Evolutionary conservation across 2,888 invertebrate species (phyloP).

Genomic region (Lithosia quadra): DNA sequence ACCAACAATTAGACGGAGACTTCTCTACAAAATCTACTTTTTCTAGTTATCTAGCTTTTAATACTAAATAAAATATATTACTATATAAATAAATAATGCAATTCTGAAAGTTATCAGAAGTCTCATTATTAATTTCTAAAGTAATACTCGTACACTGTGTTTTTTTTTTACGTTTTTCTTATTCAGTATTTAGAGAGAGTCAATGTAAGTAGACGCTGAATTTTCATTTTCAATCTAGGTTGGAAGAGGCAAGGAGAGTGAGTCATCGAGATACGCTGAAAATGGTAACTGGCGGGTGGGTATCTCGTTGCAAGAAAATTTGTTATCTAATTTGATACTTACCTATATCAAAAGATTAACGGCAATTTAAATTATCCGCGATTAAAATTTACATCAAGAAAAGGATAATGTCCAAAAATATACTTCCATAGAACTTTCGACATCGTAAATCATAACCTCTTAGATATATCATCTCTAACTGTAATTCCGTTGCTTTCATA

Average conservation of each 20-base stretch:
- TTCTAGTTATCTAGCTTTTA: too few relatives aligned
- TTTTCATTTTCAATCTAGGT: constrained; percentile 87
- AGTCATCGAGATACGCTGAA: constrained; percentile 74
- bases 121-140: constrained; percentile 54
- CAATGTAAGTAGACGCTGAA: constrained; percentile 75
- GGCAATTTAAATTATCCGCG: not conserved
- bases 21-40: constrained; percentile 2
- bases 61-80: not conserved
- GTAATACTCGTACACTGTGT: constrained; percentile 65
- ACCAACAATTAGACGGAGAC: not conserved
- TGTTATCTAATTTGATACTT: constrained; percentile 36
- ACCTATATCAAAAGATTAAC: constrained; percentile 1
- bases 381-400: not conserved
- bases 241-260: constrained; percentile 80
- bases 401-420: not conserved
- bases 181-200: constrained; percentile 73
- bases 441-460: constrained; percentile 32
- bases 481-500: constrained; percentile 38
- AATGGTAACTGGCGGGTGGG: constrained; percentile 85
- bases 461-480: constrained; percentile 34
- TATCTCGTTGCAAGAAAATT: constrained; percentile 67
- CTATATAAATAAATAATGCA: constrained; percentile 22
- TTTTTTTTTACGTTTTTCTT: constrained; percentile 75
- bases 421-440: constrained; percentile 22
- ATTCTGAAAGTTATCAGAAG: constrained; percentile 28